Conservation (phyloP, 2,113 vertebrate genomes). For the Cololabis saira region DNA sequence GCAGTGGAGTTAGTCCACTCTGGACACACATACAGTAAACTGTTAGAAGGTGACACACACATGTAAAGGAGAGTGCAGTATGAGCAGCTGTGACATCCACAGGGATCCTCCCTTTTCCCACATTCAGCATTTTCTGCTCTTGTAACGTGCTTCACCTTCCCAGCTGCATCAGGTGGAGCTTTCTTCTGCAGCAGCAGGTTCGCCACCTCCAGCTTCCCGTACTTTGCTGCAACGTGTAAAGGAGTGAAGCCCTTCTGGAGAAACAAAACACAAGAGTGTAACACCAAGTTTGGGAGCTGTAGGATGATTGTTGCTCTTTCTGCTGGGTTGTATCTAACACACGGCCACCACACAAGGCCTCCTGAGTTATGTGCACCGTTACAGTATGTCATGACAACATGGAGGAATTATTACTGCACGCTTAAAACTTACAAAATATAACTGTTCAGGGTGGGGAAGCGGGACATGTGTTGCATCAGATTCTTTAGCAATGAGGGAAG, state of each 20-base stretch:
- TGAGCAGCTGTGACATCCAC: not conserved
- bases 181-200: slow-evolving; percentile 94
- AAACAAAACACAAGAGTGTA: slow-evolving; percentile 6
- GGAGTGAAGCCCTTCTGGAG: slow-evolving; percentile 98
- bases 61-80: not conserved
- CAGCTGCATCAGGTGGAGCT: slow-evolving; percentile 91
- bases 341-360: not conserved
- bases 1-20: slow-evolving; percentile 99
- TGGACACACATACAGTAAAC: slow-evolving; percentile 71
- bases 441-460: slow-evolving; percentile 23
- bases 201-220: slow-evolving; percentile 96
- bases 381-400: slow-evolving; percentile 32
- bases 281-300: not conserved
- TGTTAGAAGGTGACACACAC: slow-evolving; percentile 33
- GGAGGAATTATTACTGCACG: slow-evolving; percentile 16
- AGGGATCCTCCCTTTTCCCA: not conserved
- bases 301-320: not conserved
- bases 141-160: slow-evolving; percentile 85
- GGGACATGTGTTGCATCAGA: slow-evolving; percentile 20
- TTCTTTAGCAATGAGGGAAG: slow-evolving; percentile 50
- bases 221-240: slow-evolving; percentile 96
- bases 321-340: no score
- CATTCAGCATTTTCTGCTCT: not conserved
- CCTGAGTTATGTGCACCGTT: slow-evolving; percentile 9
- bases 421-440: slow-evolving; percentile 15